Percentiles rank a stretch among this genome's conserved stretches.
Conservation (phyloP, 1,140 invertebrate genomes). For the Bicyclus anynana region DNA sequence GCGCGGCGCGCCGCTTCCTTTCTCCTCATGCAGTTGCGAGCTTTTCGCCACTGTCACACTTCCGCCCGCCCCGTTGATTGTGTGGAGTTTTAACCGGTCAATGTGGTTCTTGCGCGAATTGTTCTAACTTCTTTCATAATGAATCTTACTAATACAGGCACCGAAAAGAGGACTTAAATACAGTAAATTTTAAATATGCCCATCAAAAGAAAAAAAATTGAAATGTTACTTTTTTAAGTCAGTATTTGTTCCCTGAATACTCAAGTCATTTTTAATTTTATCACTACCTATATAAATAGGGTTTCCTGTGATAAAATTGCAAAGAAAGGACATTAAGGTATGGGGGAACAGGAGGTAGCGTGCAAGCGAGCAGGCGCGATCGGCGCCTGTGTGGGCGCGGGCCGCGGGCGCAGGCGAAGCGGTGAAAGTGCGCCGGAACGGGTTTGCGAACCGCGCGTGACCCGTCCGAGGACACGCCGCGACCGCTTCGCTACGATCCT, state of each 20-base stretch:
- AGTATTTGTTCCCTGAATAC: too few relatives aligned
- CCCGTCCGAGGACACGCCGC: slow-evolving; percentile 63
- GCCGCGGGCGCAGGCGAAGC: slow-evolving; percentile 49
- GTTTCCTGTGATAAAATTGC: too few relatives aligned
- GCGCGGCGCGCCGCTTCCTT: slow-evolving; percentile 71
- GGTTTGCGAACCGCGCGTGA: slow-evolving; percentile 67
- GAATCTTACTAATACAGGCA: neutral
- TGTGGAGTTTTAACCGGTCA: slow-evolving; percentile 61
- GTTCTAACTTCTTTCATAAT: neutral
- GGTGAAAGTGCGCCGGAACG: slow-evolving; percentile 72
- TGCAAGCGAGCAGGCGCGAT: slow-evolving; percentile 47
- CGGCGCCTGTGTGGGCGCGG: slow-evolving; percentile 34
- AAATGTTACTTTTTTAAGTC: too few relatives aligned
- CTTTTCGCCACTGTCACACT: slow-evolving; percentile 74
- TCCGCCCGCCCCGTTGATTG: slow-evolving; percentile 68
- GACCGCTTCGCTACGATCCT: slow-evolving; percentile 40
- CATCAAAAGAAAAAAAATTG: too few relatives aligned
- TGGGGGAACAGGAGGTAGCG: slow-evolving; percentile 30
- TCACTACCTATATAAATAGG: too few relatives aligned
- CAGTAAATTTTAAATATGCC: too few relatives aligned
- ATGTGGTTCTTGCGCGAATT: slow-evolving; percentile 28
- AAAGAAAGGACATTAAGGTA: neutral
- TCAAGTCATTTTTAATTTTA: too few relatives aligned
- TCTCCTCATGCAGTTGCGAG: slow-evolving; percentile 74
- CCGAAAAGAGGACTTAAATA: too few relatives aligned